Base-by-base conservation (phyloP, 2,113 vertebrate species). In the Lethenteron camtschaticum region DNA sequence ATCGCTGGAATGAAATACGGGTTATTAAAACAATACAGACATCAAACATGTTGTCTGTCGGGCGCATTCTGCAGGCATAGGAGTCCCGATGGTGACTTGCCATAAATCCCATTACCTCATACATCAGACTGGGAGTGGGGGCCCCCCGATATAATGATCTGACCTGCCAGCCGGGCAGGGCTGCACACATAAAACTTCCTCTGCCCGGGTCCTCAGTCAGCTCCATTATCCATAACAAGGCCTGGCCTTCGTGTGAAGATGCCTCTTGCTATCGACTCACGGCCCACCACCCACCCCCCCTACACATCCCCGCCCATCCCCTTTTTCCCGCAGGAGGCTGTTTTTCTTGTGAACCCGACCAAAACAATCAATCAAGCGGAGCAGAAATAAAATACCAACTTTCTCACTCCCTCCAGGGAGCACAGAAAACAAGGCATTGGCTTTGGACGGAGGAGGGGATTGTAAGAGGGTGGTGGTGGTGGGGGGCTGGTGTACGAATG, bases 261-360 rank as follows among this genome's bases (percentile, higher is more conserved):
- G 63, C 63, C 63, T 66, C 41, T 66, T 24, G 24, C 63, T 66
- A 66, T 66, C 63, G 63, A 66, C 63, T 66, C 41, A 41, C n/a
- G 63, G 63, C 63, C 63, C n/a, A 66, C 63, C n/a, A 16, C n/a
- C 63, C 63, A 10, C 63, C 63, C 63, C 63, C 63, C 24, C 41
- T 41, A 41, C 41, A 41, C 41, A 41, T 6, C 41, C 41, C 41
- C 41, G 41, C 41, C 41, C 41, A 41, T 41, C 41, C 41, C 41
- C 41, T 41, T 41, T 41, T 41, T 41, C 41, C 41, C 41, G 41
- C 41, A 41, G 24, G 63, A 66, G 63, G 63, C 63, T 66, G 63
- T 66, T 66, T 66, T 66, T 66, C 63, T 66, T n/a, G 63, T 66
- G 63, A 66, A 66, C 63, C 63, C 63, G 63, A 66, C 63, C 63